These are phyloP conservation scores for Deroplatys truncata DNA, from an alignment of 2,888 invertebrate genomes.

Conservation along the genomic window DNA sequence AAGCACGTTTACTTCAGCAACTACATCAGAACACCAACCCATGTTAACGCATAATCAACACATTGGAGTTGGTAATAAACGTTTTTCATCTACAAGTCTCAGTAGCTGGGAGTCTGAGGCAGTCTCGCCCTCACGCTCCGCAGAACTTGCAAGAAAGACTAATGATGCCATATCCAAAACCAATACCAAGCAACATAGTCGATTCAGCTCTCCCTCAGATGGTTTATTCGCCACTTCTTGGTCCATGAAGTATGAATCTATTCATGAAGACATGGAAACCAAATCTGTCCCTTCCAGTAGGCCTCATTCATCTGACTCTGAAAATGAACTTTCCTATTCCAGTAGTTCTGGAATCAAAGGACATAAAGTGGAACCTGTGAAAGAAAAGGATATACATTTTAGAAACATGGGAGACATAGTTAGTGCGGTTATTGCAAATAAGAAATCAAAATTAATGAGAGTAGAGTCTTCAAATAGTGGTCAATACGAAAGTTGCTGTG, in stretches of 20 bases:
- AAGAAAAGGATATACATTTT: background rate
- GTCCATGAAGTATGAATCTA: constrained; percentile 22
- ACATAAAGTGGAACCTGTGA: background rate
- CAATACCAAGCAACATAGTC: background rate
- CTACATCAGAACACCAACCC: background rate
- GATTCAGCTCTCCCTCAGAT: background rate
- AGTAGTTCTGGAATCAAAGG: background rate
- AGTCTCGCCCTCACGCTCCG: background rate
- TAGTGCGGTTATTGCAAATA: background rate
- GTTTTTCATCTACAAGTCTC: constrained; percentile 25
- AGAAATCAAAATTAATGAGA: background rate
- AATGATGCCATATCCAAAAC: background rate
- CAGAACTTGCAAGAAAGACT: background rate
- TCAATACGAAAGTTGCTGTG: background rate
- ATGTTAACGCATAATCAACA: background rate
- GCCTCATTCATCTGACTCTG: background rate
- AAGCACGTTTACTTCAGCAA: background rate
- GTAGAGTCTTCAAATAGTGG: background rate
- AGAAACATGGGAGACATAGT: background rate
- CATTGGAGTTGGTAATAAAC: background rate
- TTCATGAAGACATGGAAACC: constrained; percentile 20
- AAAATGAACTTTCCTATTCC: background rate
- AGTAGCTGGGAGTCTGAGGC: constrained; percentile 28
- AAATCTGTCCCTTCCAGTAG: background rate
- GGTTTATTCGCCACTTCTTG: background rate